These are phyloP conservation scores for Vultur gryphus DNA, from an alignment of 2,797 vertebrate species.

Conservation along the genomic window DNA sequence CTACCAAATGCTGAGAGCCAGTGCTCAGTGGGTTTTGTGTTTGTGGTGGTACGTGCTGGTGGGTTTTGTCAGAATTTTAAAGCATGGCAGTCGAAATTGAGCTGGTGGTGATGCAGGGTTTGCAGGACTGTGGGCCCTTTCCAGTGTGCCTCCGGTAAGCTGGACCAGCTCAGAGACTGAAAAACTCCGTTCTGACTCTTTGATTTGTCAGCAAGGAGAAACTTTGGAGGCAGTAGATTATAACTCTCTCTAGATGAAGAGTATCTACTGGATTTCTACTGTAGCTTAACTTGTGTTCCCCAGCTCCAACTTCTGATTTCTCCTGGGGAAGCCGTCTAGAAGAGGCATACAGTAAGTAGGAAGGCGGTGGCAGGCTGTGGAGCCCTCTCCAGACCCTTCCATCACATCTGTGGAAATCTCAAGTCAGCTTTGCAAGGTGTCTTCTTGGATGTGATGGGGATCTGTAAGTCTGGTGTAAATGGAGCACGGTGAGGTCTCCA, in stretches of 20 bases:
- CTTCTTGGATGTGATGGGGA: background rate
- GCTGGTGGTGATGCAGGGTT: background rate
- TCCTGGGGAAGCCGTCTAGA: background rate
- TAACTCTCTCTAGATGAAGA: background rate
- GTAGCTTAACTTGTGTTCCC: background rate
- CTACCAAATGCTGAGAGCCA: background rate
- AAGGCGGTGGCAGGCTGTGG: background rate
- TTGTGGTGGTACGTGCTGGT: background rate
- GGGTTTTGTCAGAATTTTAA: background rate
- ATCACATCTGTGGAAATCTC: background rate
- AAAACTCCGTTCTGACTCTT: background rate
- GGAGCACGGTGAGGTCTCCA: background rate
- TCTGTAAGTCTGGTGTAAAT: background rate
- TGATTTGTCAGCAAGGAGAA: background rate
- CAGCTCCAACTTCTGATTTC: background rate
- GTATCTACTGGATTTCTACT: background rate
- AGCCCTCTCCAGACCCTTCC: background rate
- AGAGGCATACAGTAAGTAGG: background rate
- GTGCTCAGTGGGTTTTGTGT: fast-evolving
- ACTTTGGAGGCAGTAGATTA: background rate
- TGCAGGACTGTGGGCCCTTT: background rate
- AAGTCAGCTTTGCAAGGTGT: background rate
- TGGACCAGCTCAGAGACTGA: background rate
- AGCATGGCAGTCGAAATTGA: background rate
- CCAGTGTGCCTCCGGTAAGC: background rate